These are phyloP conservation scores for Decapterus maruadsi DNA, from an alignment of 2,797 vertebrate genomes.

Conservation along the genomic window DNA sequence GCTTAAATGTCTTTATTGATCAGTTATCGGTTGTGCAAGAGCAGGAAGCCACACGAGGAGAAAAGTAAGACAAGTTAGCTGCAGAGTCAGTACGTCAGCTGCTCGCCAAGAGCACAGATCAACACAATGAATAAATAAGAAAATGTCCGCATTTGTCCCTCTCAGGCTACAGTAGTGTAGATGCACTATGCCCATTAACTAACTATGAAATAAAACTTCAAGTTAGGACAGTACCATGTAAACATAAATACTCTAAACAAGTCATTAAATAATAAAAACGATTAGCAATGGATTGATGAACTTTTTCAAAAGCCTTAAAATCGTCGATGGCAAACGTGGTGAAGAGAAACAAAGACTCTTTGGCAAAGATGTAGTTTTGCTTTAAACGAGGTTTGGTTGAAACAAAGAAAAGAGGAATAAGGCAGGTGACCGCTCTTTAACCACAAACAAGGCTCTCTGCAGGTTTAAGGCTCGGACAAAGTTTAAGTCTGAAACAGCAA, in stretches of 20 bases:
- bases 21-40: conserved; percentile 61
- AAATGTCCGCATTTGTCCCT: conserved; percentile 11
- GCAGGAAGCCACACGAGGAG: conserved; percentile 62
- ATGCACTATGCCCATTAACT: conserved; percentile 43
- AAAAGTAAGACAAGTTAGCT: conserved; percentile 44
- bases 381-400: conserved; percentile 30
- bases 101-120: conserved; percentile 30
- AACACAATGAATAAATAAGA: conserved; percentile 39
- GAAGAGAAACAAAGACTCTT: conserved; percentile 67
- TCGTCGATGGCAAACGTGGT: conserved; percentile 30
- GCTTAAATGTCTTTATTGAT: conserved; percentile 75
- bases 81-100: conserved; percentile 47
- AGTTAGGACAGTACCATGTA: conserved; percentile 46
- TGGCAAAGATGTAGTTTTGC: conserved; percentile 73
- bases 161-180: conserved; percentile 22
- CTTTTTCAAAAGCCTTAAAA: conserved; percentile 30
- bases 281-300: conserved; percentile 24
- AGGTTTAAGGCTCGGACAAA: conserved; percentile 67
- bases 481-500: conserved; percentile 27
- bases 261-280: conserved; percentile 15
- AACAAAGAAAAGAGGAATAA: conserved; percentile 49
- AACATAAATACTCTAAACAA: conserved; percentile 45
- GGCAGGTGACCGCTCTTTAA: conserved; percentile 52
- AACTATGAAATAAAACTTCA: conserved; percentile 39
- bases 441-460: conserved; percentile 46